Base-by-base conservation (phyloP, 2,888 invertebrate genomes). In the Cynaeus angustus region DNA sequence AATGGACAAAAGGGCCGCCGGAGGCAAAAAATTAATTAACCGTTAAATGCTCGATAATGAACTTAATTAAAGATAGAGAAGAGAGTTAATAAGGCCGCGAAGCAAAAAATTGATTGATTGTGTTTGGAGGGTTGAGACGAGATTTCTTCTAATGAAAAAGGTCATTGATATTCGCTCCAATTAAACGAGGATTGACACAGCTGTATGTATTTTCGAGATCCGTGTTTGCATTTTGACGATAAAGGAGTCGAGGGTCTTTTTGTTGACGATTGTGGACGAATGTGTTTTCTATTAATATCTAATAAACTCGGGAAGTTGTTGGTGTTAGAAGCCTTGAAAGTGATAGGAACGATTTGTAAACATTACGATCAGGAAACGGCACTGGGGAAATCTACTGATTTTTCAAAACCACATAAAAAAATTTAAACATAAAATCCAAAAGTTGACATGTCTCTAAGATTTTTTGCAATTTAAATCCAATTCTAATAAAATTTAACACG, bases 81-180 rank as follows among this genome's bases (percentile, higher is more conserved):
- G 48, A 16, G 46, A 61, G 46, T 50, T 61, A 61, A 61, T 61
- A 61, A 61, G 50, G 37, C 5, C 50, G 50, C 1, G 13, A 9
- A 14, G 14, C 12, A 50, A 50, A 50, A 50, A 28, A 28, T 10
- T 9, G 48, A 21, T 28, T 46, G 16, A 50, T 41, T 13, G 41
- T n/a, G n/a, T 41, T 33, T 6, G n/a, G 21, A 21, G 56, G 56
- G 56, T 41, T 56, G 41, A 12, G 41, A 9, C 5, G 33, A 46
- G 30, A 12, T 46, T 46, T 59, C 21, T 59, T 46, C 21, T 30
- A 59, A 52, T 64, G 16, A 64, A 64, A 64, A 56, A 66, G 66
- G 66, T 66, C 66, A 66, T 66, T 66, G 66, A 56, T 48, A 50
- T 66, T 53, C 53, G 55, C 12, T 65, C 65, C 65, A 65, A 66